phyloP scores from a whole-genome alignment of 2,113 vertebrate species.

The Raja brachyura region DNA sequence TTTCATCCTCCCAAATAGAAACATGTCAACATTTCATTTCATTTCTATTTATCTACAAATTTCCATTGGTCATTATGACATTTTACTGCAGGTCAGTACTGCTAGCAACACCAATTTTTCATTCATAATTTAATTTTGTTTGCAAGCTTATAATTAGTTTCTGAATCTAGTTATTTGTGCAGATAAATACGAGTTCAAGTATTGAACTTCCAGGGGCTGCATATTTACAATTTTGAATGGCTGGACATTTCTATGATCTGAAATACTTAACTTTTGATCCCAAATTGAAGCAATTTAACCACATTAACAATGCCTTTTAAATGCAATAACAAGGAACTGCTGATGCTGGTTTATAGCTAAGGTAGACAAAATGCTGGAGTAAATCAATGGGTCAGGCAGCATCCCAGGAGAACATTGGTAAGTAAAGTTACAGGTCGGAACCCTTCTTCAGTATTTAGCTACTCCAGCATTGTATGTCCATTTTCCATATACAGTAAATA shows the following conservation, averaged over 20 bases:
- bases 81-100: not conserved
- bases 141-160: not conserved
- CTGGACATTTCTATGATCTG: not conserved
- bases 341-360: too few relatives aligned
- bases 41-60: not conserved
- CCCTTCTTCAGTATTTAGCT: too few relatives aligned
- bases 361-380: too few relatives aligned
- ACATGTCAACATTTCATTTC: not conserved
- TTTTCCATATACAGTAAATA: not conserved
- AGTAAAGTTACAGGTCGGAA: too few relatives aligned
- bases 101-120: not conserved
- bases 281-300: not conserved
- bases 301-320: not conserved
- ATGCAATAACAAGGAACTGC: too few relatives aligned
- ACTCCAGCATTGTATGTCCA: too few relatives aligned
- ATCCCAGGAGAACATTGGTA: too few relatives aligned
- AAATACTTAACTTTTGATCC: not conserved
- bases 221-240: not conserved
- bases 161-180: conserved; percentile 8
- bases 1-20: not conserved
- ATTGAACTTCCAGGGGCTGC: not conserved
- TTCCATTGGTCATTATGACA: not conserved
- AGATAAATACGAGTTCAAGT: not conserved
- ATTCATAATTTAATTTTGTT: not conserved
- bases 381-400: too few relatives aligned